Conservation (phyloP, 2,888 invertebrate genomes). For the Cosmorhoe ocellata region DNA sequence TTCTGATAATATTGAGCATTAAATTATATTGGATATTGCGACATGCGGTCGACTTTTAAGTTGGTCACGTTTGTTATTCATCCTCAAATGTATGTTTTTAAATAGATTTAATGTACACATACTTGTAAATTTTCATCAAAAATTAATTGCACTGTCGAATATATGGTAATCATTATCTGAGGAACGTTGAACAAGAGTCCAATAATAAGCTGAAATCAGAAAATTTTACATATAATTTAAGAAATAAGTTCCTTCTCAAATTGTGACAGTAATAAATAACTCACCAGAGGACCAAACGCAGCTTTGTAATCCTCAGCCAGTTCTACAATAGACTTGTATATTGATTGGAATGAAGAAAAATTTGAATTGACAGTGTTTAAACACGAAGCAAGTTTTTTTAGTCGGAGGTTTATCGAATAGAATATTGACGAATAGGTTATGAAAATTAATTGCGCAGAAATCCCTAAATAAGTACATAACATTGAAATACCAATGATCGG, state of each 20-base stretch:
- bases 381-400: background rate
- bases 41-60: too few species aligned
- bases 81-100: too few species aligned
- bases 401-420: constrained; percentile 7
- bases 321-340: constrained; percentile 14
- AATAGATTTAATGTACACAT: too few species aligned
- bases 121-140: too few species aligned
- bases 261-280: too few species aligned
- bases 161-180: background rate
- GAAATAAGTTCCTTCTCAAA: too few species aligned
- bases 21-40: too few species aligned
- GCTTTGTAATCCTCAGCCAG: constrained; percentile 5
- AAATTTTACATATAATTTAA: too few species aligned
- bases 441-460: background rate
- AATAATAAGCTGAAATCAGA: background rate
- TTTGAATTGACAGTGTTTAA: background rate
- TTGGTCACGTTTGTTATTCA: too few species aligned
- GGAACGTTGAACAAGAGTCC: background rate
- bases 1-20: too few species aligned
- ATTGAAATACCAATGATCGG: too few species aligned
- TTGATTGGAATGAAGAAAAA: background rate
- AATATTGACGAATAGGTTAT: background rate
- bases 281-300: constrained; percentile 3
- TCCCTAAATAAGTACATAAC: too few species aligned
- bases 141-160: background rate